Evolutionary conservation across 2,797 vertebrate genomes (phyloP).

Genomic region (Poeciliopsis infans): DNA sequence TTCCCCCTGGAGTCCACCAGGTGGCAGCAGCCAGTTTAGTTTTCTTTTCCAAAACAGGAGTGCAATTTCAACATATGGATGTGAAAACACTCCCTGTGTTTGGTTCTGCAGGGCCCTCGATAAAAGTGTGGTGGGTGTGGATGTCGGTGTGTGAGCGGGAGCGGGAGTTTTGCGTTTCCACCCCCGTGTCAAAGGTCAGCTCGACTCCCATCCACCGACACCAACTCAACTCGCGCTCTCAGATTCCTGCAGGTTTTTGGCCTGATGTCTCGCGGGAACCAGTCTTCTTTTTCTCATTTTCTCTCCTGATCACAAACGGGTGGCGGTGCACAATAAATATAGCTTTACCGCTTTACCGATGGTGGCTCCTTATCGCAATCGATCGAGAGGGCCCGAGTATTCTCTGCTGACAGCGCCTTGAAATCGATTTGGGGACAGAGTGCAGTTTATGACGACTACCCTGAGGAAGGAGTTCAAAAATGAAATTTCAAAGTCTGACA

Average conservation of each 20-base stretch:
- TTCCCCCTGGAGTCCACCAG: neutral
- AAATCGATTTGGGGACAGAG: neutral
- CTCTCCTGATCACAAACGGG: neutral
- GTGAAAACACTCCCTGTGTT: neutral
- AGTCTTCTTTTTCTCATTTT: constrained; percentile 2
- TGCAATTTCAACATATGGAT: neutral
- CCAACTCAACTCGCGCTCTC: neutral
- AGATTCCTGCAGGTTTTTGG: neutral
- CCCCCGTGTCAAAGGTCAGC: neutral
- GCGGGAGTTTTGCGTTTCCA: neutral
- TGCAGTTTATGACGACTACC: neutral
- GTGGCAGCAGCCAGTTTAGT: neutral
- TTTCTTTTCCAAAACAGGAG: neutral
- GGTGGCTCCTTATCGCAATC: neutral
- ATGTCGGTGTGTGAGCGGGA: neutral
- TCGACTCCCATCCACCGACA: neutral
- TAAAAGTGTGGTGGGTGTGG: neutral
- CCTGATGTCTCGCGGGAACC: neutral
- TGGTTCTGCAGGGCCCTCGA: neutral
- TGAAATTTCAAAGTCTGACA: neutral
- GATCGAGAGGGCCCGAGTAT: neutral
- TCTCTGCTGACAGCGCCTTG: neutral
- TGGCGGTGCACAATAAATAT: neutral
- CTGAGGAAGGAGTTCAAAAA: neutral
- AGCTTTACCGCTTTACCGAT: neutral